A percentile compares a stretch with the other conserved stretches of the same genome.
Evolutionary conservation across 2,797 vertebrate genomes (phyloP).

Genomic region (Helicolenus hilgendorfi): DNA sequence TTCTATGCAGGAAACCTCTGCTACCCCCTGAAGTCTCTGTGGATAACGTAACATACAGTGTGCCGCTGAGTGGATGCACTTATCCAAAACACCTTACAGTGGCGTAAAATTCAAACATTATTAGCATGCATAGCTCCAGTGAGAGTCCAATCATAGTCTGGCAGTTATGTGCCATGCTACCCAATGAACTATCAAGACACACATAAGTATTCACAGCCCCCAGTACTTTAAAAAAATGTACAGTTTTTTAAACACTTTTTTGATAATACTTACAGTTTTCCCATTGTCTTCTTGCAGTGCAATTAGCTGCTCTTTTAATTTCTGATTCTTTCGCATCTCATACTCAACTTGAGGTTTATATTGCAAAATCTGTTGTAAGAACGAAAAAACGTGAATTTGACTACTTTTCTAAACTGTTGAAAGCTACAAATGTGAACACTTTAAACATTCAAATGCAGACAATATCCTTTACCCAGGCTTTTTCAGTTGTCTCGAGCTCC

Average conservation of each 20-base stretch:
- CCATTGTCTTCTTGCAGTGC: slow-evolving; percentile 67
- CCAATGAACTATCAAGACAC: slow-evolving; percentile 17
- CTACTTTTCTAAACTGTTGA: background rate
- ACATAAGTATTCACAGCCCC: background rate
- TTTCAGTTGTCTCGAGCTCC: slow-evolving; percentile 41
- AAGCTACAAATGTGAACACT: background rate
- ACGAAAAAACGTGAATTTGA: background rate
- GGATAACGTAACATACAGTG: slow-evolving; percentile 36
- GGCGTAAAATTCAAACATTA: slow-evolving; percentile 17
- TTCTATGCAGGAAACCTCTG: slow-evolving; percentile 77
- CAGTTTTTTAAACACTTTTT: background rate
- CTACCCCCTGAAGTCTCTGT: slow-evolving; percentile 83
- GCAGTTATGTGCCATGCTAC: background rate
- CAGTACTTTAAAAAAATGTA: background rate
- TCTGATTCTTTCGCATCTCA: slow-evolving; percentile 54
- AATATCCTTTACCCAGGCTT: slow-evolving; percentile 41
- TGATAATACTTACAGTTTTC: slow-evolving; percentile 78
- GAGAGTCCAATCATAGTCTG: slow-evolving; percentile 11
- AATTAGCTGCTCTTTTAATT: slow-evolving; percentile 49
- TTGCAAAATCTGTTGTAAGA: slow-evolving; percentile 72
- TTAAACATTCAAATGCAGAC: background rate
- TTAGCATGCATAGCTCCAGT: slow-evolving; percentile 34
- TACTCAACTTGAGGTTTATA: slow-evolving; percentile 70
- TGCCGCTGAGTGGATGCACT: slow-evolving; percentile 5
- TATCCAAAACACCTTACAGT: slow-evolving; percentile 27